These are phyloP conservation scores for Trichogramma dendrolimi DNA, from an alignment of 2,888 invertebrate species.

Conservation along the genomic window DNA sequence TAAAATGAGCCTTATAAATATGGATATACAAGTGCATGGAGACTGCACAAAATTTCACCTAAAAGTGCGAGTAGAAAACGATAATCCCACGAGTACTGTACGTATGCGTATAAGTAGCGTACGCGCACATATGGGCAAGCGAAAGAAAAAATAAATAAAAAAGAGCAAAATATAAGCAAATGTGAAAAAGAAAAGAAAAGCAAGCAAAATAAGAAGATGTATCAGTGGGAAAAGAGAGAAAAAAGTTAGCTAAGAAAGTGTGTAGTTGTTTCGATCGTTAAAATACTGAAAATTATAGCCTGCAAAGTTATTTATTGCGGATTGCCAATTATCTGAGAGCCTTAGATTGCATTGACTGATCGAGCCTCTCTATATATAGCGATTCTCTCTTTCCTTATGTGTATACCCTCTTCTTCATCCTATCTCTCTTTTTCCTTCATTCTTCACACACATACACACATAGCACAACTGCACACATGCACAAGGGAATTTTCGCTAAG, in stretches of 20 bases:
- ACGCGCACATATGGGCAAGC: conserved; percentile 16
- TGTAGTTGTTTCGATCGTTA: conserved; percentile 34
- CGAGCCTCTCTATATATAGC: conserved; percentile 29
- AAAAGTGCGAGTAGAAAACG: background rate
- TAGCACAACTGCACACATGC: no score
- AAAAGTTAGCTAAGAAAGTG: conserved; percentile 1
- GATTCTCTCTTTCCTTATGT: conserved; percentile 22
- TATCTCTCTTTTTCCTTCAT: conserved; percentile 2
- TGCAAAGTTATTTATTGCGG: conserved; percentile 41
- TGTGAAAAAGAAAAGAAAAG: background rate
- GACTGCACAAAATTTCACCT: background rate
- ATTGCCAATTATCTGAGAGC: conserved; percentile 41
- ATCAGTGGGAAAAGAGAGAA: background rate
- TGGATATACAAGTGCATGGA: no score
- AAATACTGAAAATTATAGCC: conserved; percentile 42
- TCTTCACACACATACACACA: background rate
- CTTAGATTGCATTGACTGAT: conserved; percentile 40
- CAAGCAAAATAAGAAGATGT: conserved; percentile 6
- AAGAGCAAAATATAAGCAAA: conserved; percentile 10
- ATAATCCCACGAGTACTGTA: conserved; percentile 1
- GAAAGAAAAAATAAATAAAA: conserved; percentile 17
- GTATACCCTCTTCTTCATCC: conserved; percentile 10
- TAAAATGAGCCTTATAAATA: no score
- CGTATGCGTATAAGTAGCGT: conserved; percentile 11
- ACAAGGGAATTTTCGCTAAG: no score